These are phyloP conservation scores for Cryptotis parvus DNA, from an alignment of 2,113 vertebrate species.

Conservation along the genomic window DNA sequence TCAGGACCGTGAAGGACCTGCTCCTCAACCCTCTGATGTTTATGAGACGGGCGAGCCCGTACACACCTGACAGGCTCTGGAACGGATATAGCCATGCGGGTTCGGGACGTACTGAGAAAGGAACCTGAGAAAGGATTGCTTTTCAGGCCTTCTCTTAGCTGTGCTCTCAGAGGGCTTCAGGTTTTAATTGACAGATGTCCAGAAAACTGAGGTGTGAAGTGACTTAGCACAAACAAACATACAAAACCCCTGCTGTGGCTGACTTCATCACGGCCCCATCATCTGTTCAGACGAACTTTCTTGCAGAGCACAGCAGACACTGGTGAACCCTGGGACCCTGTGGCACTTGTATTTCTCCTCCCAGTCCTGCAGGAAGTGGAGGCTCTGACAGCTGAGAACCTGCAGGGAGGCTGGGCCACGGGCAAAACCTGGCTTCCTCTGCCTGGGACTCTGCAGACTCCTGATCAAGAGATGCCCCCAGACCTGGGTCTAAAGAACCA, in stretches of 20 bases:
- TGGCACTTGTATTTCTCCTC: no score
- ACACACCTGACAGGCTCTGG: background rate
- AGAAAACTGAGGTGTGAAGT: background rate
- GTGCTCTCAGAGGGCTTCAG: background rate
- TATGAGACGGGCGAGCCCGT: background rate
- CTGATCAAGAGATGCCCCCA: background rate
- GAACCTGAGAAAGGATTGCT: background rate
- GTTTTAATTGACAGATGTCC: background rate
- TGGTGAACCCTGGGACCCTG: no score
- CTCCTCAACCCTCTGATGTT: background rate
- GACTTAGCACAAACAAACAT: background rate
- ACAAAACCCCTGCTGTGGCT: background rate
- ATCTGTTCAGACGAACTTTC: background rate
- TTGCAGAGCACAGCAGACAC: background rate
- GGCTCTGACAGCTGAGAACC: no score
- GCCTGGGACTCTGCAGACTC: background rate
- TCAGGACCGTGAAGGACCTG: no score
- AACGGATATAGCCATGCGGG: background rate
- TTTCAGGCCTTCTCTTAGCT: background rate
- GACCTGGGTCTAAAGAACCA: background rate
- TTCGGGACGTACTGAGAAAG: background rate
- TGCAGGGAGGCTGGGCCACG: background rate
- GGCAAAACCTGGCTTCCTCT: background rate
- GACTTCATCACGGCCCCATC: background rate
- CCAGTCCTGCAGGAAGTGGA: no score